Conservation (phyloP, 35 echinoderm and acorn worm species). For the Holothuria glaberrima region DNA sequence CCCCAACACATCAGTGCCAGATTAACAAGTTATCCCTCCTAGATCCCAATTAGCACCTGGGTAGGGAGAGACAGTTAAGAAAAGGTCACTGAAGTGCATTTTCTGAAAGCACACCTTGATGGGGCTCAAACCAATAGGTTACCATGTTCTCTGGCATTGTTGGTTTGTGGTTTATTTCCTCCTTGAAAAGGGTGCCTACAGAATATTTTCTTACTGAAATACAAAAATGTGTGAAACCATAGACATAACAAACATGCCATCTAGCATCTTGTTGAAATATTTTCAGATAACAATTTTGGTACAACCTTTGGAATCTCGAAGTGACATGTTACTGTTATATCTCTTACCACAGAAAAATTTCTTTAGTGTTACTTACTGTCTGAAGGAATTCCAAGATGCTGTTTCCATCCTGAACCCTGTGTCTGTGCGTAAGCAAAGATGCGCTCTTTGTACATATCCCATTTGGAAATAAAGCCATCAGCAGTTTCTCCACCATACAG, state of each 20-base stretch:
- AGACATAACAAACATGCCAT: no score
- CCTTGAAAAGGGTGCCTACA: neutral
- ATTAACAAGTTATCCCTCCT: neutral
- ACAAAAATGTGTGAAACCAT: no score
- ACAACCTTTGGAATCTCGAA: no score
- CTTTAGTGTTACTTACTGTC: neutral
- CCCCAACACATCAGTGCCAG: neutral
- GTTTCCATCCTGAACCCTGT: slow-evolving; percentile 11
- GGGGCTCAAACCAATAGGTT: neutral
- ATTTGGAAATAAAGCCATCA: neutral
- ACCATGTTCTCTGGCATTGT: neutral
- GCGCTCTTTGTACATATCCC: neutral
- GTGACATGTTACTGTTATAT: neutral
- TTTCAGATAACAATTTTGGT: neutral
- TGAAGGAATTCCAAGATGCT: neutral
- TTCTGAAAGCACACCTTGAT: neutral
- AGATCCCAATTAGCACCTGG: slow-evolving; percentile 6
- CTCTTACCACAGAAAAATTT: neutral
- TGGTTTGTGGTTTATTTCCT: neutral
- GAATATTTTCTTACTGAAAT: neutral
- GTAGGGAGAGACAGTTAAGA: neutral
- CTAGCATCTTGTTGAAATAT: no score
- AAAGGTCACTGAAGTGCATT: neutral
- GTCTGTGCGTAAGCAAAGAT: neutral
- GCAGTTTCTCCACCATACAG: neutral